Percentiles rank a stretch among this genome's conserved stretches.
Evolutionary conservation across 2,888 invertebrate species (phyloP).

Genomic region (Hirtodrosophila cameraria): DNA sequence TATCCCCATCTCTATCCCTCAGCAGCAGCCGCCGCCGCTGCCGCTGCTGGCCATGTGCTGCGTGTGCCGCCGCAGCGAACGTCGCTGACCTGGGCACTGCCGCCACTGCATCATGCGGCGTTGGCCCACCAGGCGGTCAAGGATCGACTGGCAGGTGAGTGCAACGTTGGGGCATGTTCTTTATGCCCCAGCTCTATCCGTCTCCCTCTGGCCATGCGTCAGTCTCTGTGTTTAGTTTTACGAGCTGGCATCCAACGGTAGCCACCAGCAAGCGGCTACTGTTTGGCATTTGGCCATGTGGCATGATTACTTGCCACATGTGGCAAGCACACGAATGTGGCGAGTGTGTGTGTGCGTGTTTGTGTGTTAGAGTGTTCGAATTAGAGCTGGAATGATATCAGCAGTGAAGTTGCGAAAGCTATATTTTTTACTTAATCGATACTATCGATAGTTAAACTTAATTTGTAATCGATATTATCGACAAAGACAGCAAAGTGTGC

Average conservation of each 20-base stretch:
- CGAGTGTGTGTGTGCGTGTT: background rate
- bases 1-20: conserved; percentile 85
- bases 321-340: conserved; percentile 58
- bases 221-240: no score
- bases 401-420: no score
- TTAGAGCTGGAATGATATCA: background rate
- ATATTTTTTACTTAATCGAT: no score
- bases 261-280: conserved; percentile 55
- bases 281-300: conserved; percentile 30
- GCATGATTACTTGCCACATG: conserved; percentile 61
- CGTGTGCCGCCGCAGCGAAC: conserved; percentile 91
- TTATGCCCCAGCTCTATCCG: no score
- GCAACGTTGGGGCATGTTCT: conserved; percentile 32
- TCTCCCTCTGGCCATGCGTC: no score
- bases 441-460: no score
- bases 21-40: conserved; percentile 80
- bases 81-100: conserved; percentile 85
- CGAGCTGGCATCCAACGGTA: conserved; percentile 49
- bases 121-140: conserved; percentile 93
- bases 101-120: conserved; percentile 86
- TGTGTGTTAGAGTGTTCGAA: conserved; percentile 2
- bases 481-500: no score
- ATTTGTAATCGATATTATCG: no score
- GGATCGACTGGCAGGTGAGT: conserved; percentile 92
- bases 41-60: conserved; percentile 88